Conservation (phyloP, 1,140 invertebrate genomes). For the Anoplophora glabripennis region DNA sequence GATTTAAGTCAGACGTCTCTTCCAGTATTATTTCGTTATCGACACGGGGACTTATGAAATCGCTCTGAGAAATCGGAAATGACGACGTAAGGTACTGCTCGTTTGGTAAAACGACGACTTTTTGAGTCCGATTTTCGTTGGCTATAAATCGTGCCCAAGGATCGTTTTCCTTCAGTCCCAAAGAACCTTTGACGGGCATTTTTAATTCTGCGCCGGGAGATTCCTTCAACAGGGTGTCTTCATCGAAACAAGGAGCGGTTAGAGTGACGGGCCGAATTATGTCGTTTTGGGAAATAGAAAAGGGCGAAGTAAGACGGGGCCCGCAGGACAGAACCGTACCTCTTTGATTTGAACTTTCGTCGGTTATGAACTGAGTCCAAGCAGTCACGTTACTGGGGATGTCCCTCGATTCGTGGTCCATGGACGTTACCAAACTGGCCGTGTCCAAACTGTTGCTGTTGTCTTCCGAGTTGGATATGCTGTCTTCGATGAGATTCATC, state of each 20-base stretch:
- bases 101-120: conserved; percentile 9
- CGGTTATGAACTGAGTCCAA: no score
- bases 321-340: no score
- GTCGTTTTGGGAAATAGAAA: neutral
- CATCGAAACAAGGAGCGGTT: no score
- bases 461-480: no score
- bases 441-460: no score
- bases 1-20: neutral
- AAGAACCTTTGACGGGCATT: neutral
- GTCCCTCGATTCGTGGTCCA: no score
- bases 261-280: neutral
- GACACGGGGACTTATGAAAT: neutral
- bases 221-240: neutral
- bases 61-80: neutral
- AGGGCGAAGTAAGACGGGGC: neutral
- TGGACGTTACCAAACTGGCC: no score
- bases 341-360: no score
- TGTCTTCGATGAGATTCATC: no score
- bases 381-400: no score
- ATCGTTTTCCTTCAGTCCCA: no score
- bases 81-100: neutral
- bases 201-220: neutral
- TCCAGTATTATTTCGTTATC: neutral
- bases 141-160: neutral
- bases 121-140: neutral